These are phyloP conservation scores for Nudaria mundana DNA, from an alignment of 2,888 invertebrate species.

Conservation along the genomic window DNA sequence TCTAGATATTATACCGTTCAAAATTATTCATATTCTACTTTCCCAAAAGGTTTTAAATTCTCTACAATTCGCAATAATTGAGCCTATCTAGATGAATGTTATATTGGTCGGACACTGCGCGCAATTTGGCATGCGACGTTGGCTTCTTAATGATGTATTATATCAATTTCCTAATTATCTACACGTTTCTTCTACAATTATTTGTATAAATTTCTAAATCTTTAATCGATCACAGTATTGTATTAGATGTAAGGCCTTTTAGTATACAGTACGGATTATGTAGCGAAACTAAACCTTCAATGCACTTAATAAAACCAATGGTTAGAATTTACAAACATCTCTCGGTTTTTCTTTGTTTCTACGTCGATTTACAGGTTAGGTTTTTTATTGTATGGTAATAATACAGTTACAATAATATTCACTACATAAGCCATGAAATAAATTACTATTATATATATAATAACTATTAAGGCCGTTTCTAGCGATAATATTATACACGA, in stretches of 20 bases:
- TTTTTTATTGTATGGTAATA: too few species aligned
- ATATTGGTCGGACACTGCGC: constrained; percentile 32
- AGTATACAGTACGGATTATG: constrained; percentile 8
- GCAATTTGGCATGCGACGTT: constrained; percentile 50
- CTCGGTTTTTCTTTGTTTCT: too few species aligned
- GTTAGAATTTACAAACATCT: too few species aligned
- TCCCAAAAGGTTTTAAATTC: too few species aligned
- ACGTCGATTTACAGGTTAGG: not conserved
- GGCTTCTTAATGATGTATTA: constrained; percentile 34
- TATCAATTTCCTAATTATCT: constrained; percentile 14
- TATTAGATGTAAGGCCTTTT: constrained; percentile 33
- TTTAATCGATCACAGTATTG: constrained; percentile 35
- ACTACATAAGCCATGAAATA: constrained; percentile 11
- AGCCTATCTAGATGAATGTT: too few species aligned
- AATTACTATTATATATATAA: constrained; percentile 27
- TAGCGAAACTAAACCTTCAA: constrained; percentile 3
- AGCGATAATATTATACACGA: constrained; percentile 44
- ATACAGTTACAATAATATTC: too few species aligned
- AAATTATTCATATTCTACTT: too few species aligned
- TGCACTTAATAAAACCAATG: too few species aligned
- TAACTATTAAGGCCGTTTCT: constrained; percentile 45
- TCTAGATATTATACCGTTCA: too few species aligned
- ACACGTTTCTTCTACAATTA: constrained; percentile 10
- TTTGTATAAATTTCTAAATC: constrained; percentile 12
- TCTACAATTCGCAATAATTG: too few species aligned